phyloP scores from a whole-genome alignment of 92 coral and sea anemone genomes.

The Pocillopora meandrina region DNA sequence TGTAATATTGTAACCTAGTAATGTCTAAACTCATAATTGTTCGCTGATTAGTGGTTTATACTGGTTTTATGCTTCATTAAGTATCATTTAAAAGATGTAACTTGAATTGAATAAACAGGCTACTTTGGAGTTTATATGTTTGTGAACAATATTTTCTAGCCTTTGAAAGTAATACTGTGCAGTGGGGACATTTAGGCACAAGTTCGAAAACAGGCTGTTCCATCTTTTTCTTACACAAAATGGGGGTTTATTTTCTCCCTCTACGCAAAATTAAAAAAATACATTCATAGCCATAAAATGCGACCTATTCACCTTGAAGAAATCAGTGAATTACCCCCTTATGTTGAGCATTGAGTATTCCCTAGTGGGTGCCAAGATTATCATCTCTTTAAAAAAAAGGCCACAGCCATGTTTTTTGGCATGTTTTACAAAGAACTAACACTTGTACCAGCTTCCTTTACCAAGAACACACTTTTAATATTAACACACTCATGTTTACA shows the following conservation, averaged over 20 bases:
- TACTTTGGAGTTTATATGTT: not conserved
- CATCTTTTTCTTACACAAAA: too few species aligned
- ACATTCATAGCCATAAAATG: too few species aligned
- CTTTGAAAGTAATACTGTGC: not conserved
- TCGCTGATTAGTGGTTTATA: not conserved
- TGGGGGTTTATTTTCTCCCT: too few species aligned
- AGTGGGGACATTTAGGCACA: too few species aligned
- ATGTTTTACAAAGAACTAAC: not conserved
- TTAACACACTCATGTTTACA: not conserved
- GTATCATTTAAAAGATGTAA: not conserved
- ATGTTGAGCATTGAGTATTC: too few species aligned
- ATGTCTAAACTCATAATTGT: not conserved
- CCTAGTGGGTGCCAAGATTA: not conserved
- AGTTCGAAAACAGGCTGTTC: too few species aligned
- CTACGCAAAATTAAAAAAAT: too few species aligned
- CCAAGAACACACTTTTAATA: not conserved
- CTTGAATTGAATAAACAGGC: conserved; percentile 7
- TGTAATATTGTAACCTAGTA: conserved; percentile 17
- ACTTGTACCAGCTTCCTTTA: not conserved
- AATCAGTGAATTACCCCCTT: too few species aligned
- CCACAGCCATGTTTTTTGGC: too few species aligned
- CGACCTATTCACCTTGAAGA: too few species aligned
- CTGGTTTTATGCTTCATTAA: not conserved
- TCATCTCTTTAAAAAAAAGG: too few species aligned
- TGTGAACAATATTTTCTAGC: not conserved